These are phyloP conservation scores for Thereva unica DNA, from an alignment of 2,888 invertebrate species.

Conservation along the genomic window DNA sequence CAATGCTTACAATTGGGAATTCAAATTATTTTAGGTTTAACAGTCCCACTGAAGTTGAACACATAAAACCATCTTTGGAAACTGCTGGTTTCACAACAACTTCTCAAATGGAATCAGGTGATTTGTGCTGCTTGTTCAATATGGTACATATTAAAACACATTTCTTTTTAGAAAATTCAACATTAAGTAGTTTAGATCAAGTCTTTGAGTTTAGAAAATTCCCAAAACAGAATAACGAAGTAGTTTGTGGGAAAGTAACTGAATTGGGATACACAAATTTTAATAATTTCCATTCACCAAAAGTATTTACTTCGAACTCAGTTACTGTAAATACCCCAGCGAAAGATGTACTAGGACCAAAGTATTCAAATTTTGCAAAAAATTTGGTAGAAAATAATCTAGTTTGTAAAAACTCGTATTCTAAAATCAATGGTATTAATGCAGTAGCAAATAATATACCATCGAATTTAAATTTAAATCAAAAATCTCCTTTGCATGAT, in stretches of 20 bases:
- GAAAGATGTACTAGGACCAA: slow-evolving; percentile 75
- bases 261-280: slow-evolving; percentile 69
- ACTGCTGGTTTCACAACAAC: slow-evolving; percentile 74
- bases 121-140: slow-evolving; percentile 48
- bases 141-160: background rate
- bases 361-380: slow-evolving; percentile 66
- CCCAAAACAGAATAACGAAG: slow-evolving; percentile 62
- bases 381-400: slow-evolving; percentile 62
- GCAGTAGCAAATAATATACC: slow-evolving; percentile 48
- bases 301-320: slow-evolving; percentile 79
- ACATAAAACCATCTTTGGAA: slow-evolving; percentile 79
- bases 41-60: slow-evolving; percentile 86
- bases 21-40: slow-evolving; percentile 92
- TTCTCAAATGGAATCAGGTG: slow-evolving; percentile 71
- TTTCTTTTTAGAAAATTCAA: slow-evolving; percentile 35
- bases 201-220: slow-evolving; percentile 59
- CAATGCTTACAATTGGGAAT: slow-evolving; percentile 88
- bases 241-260: slow-evolving; percentile 74
- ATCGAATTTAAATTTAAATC: slow-evolving; percentile 46
- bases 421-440: slow-evolving; percentile 48
- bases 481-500: slow-evolving; percentile 37
- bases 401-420: slow-evolving; percentile 52
- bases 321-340: slow-evolving; percentile 81
- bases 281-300: slow-evolving; percentile 63
- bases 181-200: slow-evolving; percentile 54